Evolutionary conservation across 2,888 invertebrate species (phyloP).

Genomic region (Morpho helenor): DNA sequence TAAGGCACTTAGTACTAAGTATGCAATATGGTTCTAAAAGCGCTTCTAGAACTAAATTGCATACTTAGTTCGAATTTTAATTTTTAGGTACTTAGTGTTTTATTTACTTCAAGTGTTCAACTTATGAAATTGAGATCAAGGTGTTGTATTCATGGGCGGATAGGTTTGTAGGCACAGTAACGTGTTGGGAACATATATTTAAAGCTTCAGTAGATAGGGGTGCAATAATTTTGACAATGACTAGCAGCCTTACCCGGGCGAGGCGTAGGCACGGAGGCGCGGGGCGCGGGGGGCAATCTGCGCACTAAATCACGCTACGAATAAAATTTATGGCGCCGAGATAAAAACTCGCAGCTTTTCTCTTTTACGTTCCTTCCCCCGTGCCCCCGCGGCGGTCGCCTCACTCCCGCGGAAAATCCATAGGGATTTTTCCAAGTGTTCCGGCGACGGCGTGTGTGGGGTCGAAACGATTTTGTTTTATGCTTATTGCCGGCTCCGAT

Average conservation of each 20-base stretch:
- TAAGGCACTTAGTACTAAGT: too few relatives aligned
- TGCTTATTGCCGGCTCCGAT: conserved; percentile 75
- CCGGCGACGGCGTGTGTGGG: conserved; percentile 75
- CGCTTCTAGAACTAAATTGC: too few relatives aligned
- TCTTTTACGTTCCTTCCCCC: conserved; percentile 79
- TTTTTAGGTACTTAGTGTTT: too few relatives aligned
- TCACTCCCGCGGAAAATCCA: conserved; percentile 72
- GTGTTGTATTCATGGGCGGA: conserved; percentile 39
- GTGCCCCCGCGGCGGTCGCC: conserved; percentile 52
- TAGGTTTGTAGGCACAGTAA: conserved; percentile 71
- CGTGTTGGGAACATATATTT: conserved; percentile 77
- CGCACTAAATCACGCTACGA: conserved; percentile 81
- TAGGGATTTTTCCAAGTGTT: conserved; percentile 79
- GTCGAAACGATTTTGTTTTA: conserved; percentile 78
- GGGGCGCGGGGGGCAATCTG: conserved; percentile 75
- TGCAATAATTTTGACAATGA: conserved; percentile 80
- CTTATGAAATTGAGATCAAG: conserved; percentile 47
- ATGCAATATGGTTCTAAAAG: too few relatives aligned
- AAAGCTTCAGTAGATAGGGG: conserved; percentile 79
- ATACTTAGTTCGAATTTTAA: too few relatives aligned
- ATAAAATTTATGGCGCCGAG: conserved; percentile 81
- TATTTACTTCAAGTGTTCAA: conserved; percentile 26
- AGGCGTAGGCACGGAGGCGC: conserved; percentile 73
- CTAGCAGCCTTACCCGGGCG: conserved; percentile 77
- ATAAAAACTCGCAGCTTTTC: conserved; percentile 82